Evolutionary conservation across 2,113 vertebrate genomes (phyloP).

Genomic region (Bostrychus sinensis): DNA sequence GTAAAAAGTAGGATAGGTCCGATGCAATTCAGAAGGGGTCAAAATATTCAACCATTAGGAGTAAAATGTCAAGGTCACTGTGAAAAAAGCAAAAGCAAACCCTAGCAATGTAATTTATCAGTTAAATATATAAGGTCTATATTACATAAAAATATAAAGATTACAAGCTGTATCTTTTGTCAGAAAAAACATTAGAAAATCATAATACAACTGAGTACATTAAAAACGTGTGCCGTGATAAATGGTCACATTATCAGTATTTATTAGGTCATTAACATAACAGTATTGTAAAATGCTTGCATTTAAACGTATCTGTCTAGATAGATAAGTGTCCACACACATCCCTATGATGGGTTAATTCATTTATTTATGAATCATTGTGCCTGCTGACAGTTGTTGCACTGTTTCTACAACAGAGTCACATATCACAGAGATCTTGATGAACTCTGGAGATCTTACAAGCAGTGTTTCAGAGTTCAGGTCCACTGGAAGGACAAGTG

Average conservation of each 20-base stretch:
- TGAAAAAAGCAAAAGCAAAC: no score
- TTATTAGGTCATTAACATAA: constrained; percentile 74
- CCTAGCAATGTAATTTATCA: neutral
- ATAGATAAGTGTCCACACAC: constrained; percentile 61
- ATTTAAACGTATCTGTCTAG: constrained; percentile 59
- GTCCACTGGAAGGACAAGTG: constrained; percentile 30
- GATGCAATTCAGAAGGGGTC: constrained; percentile 57
- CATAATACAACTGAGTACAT: no score
- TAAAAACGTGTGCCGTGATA: constrained; percentile 55
- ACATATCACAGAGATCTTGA: constrained; percentile 40
- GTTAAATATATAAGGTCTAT: no score
- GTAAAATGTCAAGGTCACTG: constrained; percentile 76
- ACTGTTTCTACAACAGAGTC: constrained; percentile 55
- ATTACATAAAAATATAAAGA: no score
- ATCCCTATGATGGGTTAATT: constrained; percentile 61
- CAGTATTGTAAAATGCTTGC: constrained; percentile 71
- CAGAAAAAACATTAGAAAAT: no score
- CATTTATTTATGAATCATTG: constrained; percentile 52
- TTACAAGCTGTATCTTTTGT: no score
- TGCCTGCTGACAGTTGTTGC: constrained; percentile 47
- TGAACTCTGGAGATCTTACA: constrained; percentile 25
- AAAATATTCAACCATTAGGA: constrained; percentile 58
- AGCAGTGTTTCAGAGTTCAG: constrained; percentile 31
- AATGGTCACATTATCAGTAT: constrained; percentile 68
- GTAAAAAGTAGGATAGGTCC: constrained; percentile 66